Base-by-base conservation (phyloP, 1,140 invertebrate genomes). In the Aphaenogaster rudis region DNA sequence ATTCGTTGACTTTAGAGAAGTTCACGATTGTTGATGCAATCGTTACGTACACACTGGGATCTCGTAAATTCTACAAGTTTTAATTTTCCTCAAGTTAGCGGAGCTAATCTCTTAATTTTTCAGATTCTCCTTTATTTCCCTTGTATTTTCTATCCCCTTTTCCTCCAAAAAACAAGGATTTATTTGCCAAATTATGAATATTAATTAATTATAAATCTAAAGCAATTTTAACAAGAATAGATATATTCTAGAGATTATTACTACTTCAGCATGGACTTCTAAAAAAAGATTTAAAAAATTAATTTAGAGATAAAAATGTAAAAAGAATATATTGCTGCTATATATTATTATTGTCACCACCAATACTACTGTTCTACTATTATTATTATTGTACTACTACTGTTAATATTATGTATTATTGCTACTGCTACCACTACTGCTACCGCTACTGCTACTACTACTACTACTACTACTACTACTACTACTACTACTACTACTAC, bases 201-300 rank as follows among this genome's bases (percentile, higher is more conserved):
- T 59, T 71, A 69, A 11, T 59, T 71, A 69, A 63, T 63, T 45
- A 17, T 36, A 61, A 74, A 61, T 36, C 11, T 42, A 11, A 1
- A 67, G 8, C 39, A 84, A 74, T 28, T 50, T 50, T 48, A 36
- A 74, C 5, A 63, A 74, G 7, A 61, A 39, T 48, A 76, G 1
- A 81, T 21, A 2, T 28, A 28, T 50, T 76, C 4, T 21, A 21
- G 15, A 48, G 1, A 61, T 74, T 13, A 76, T 74, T 72, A 48
- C n/a, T 48, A 28, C 17, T 21, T 36, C 7, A 7, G 17, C 4
- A 17, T 39, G 17, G 1, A 1, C 2, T 67, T 59, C 7, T 48
- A 48, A 64, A n/a, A 50, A 72, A 54, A 21, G 28, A 36, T 74
- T 61, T 15, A 74, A 59, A 15, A 54, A 39, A 57, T 69, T 42